Evolutionary conservation across 2,888 invertebrate species (phyloP).

Genomic region (Pemphredon lugubris): DNA sequence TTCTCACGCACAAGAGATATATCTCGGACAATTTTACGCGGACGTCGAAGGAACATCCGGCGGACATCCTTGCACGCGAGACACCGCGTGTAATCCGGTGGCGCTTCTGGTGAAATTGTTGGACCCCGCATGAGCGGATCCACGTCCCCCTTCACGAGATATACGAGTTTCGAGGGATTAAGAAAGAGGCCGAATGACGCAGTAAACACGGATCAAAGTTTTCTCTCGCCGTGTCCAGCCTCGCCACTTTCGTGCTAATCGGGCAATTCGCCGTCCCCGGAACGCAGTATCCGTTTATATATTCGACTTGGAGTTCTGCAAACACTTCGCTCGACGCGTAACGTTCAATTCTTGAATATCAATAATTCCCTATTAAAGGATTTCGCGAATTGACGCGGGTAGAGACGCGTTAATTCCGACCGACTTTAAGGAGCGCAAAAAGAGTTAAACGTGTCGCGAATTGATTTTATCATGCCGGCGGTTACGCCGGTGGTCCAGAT

Average conservation of each 20-base stretch:
- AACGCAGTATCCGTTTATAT: not conserved
- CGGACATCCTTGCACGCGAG: constrained; percentile 1
- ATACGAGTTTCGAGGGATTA: not conserved
- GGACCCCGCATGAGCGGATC: not conserved
- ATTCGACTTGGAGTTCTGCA: constrained; percentile 1
- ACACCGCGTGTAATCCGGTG: constrained; percentile 11
- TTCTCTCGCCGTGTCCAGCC: constrained; percentile 11
- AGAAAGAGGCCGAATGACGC: constrained; percentile 9
- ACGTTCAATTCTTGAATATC: not conserved
- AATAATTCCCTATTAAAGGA: not conserved
- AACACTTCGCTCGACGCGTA: constrained; percentile 1
- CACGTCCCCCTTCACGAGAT: constrained; percentile 5
- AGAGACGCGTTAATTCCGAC: too few relatives aligned
- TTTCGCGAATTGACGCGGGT: too few relatives aligned
- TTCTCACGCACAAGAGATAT: too few relatives aligned
- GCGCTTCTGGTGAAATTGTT: constrained; percentile 7
- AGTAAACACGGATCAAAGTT: constrained; percentile 21
- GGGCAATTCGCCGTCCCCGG: constrained; percentile 20
- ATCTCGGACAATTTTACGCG: too few relatives aligned
- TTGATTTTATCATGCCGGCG: too few relatives aligned
- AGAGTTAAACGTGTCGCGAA: too few relatives aligned
- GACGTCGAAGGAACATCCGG: too few relatives aligned
- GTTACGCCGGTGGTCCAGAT: too few relatives aligned
- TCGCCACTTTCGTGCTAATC: constrained; percentile 25
- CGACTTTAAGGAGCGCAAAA: too few relatives aligned